phyloP scores from a whole-genome alignment of 1,140 invertebrate genomes.

The Maconellicoccus hirsutus region DNA sequence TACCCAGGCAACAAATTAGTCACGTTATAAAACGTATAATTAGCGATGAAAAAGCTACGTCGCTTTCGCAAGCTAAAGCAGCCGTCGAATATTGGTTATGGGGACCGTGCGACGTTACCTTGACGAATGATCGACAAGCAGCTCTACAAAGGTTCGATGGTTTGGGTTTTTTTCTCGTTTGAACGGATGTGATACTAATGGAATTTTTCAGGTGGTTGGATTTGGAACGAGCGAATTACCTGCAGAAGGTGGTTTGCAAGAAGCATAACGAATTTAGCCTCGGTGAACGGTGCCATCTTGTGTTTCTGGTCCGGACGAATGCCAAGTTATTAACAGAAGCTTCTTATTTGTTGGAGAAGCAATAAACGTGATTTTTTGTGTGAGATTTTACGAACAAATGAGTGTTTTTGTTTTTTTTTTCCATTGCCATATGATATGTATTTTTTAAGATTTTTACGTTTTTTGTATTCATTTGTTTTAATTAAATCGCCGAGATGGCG shows the following conservation, averaged over 20 bases:
- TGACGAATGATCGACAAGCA: conserved; percentile 25
- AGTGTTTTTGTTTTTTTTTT: no score
- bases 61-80: conserved; percentile 49
- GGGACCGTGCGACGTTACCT: conserved; percentile 56
- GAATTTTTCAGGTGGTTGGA: conserved; percentile 53
- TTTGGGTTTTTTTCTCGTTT: background rate
- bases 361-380: background rate
- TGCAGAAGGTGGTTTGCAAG: conserved; percentile 61
- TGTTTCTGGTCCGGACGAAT: conserved; percentile 67
- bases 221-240: conserved; percentile 63
- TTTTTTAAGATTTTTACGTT: no score
- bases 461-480: no score
- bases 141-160: conserved; percentile 41
- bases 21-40: conserved; percentile 54
- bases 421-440: no score
- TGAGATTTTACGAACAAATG: no score
- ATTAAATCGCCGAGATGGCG: no score
- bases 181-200: no score
- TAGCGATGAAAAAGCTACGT: conserved; percentile 55
- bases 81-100: conserved; percentile 71
- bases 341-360: conserved; percentile 20
- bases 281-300: conserved; percentile 63
- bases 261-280: conserved; percentile 57
- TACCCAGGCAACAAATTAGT: conserved; percentile 48
- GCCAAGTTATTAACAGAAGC: conserved; percentile 67